Percentiles rank a stretch among this genome's conserved stretches.
phyloP scores from a whole-genome alignment of 92 coral and sea anemone genomes.

The Blastomussa wellsi region DNA sequence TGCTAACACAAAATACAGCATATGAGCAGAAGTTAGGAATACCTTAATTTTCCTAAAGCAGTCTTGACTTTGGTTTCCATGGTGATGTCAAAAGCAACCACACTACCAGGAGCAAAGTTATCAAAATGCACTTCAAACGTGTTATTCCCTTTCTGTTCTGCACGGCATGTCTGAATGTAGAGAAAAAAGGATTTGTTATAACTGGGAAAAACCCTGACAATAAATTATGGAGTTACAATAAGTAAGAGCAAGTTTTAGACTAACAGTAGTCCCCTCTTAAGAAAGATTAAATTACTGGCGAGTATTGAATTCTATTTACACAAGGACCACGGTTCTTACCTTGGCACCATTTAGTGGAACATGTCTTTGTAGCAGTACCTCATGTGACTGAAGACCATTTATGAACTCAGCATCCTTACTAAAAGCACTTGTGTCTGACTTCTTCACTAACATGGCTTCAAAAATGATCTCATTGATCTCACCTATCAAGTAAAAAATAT shows the following conservation, averaged over 20 bases:
- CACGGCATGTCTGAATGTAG: slow-evolving; percentile 71
- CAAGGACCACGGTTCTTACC: no score
- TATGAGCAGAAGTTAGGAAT: neutral
- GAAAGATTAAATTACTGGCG: no score
- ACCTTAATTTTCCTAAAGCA: slow-evolving; percentile 90
- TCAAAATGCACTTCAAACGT: slow-evolving; percentile 85
- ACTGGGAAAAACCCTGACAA: neutral
- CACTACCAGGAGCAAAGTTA: slow-evolving; percentile 96
- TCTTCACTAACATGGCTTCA: slow-evolving; percentile 82
- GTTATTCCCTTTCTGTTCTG: slow-evolving; percentile 75
- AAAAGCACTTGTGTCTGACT: slow-evolving; percentile 45
- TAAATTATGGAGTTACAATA: no score
- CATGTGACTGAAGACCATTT: slow-evolving; percentile 87
- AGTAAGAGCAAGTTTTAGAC: no score
- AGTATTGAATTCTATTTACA: no score
- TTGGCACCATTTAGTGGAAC: slow-evolving; percentile 63
- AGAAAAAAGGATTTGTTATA: neutral
- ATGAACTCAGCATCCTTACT: slow-evolving; percentile 68
- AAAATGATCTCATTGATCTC: slow-evolving; percentile 87
- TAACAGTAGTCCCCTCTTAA: no score
- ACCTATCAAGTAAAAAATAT: slow-evolving; percentile 50
- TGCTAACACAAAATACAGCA: no score
- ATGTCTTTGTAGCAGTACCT: slow-evolving; percentile 79
- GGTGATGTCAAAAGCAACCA: slow-evolving; percentile 89
- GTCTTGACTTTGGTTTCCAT: slow-evolving; percentile 84